Base-by-base conservation (phyloP, 2,113 vertebrate species). In the Paradoxurus hermaphroditus region DNA sequence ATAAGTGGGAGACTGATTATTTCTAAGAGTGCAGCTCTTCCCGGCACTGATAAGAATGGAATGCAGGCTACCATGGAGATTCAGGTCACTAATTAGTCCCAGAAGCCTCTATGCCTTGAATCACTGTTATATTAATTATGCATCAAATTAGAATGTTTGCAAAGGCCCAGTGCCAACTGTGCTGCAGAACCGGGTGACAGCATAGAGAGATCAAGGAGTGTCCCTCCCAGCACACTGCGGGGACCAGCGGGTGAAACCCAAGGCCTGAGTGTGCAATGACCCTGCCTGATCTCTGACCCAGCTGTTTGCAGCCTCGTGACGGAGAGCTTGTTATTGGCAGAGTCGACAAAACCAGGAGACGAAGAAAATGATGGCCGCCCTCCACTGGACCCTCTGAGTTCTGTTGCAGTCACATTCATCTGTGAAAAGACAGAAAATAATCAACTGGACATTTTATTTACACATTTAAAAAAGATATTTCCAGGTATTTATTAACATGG, bases 31-130 rank as follows among this genome's bases (percentile, higher is more conserved):
- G 94, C 98, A 99, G 98, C 94, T 98, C 98, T 99, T 94, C 97
- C 97, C 97, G 51, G 98, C 95, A 98, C 98, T 99, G 99, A 99
- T 99, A 99, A 99, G 98, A 91, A 96, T 97, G 98, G 99, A 99
- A 99, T 98, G 98, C 51, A 81, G 96, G 97, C 94, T 98, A 98
- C 98, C 98, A 98, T 93, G 0, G 98, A 98, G 98, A 98, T 86
- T 97, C 97, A 97, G 97, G 97, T 98, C 96, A 97, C 96, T 98
- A 98, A 98, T 97, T 98, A 97, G 98, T 98, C 98, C 98, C 97
- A 92, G 98, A 98, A 98, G 98, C 95, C 84, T 98, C 95, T 95
- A 96, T 94, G 98, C 65, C 67, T 97, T 96, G 94, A 98, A 97
- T 97, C 44, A 62, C 70, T 96, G 94, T 89, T 96, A 81, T 89